Conservation (phyloP, 2,888 invertebrate genomes). For the Buathra laborator region DNA sequence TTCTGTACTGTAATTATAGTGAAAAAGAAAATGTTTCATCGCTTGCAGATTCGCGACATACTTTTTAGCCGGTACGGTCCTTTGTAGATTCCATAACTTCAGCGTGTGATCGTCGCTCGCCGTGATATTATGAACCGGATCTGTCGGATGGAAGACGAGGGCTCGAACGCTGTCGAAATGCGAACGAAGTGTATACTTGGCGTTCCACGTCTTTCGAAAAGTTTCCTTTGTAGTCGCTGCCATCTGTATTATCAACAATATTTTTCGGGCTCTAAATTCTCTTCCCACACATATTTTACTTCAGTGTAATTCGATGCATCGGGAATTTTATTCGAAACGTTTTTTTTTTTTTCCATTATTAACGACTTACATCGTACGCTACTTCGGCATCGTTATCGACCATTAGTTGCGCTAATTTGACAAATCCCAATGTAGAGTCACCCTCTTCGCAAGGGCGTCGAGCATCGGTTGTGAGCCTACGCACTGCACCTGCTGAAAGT, state of each 20-base stretch:
- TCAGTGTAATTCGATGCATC: conserved; percentile 2
- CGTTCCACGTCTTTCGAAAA: conserved; percentile 97
- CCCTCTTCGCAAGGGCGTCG: conserved; percentile 87
- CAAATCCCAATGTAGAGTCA: conserved; percentile 94
- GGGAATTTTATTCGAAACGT: neutral
- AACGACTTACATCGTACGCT: conserved; percentile 91
- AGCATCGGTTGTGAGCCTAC: conserved; percentile 80
- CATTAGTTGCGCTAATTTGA: conserved; percentile 98
- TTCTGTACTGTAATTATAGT: conserved; percentile 43
- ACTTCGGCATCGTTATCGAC: conserved; percentile 99
- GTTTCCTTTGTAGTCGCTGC: conserved; percentile 93
- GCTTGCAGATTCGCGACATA: conserved; percentile 77
- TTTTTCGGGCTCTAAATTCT: neutral
- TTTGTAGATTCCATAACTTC: conserved; percentile 99
- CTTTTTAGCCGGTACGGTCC: conserved; percentile 99
- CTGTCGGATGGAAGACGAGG: conserved; percentile 97
- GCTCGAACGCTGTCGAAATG: conserved; percentile 97
- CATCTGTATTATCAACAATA: conserved; percentile 79
- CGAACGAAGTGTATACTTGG: conserved; percentile 97
- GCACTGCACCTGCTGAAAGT: conserved; percentile 74
- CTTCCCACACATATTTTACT: neutral
- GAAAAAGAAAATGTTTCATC: neutral
- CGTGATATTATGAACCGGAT: conserved; percentile 98
- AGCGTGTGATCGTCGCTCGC: conserved; percentile 99
- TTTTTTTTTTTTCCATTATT: neutral